Conservation (phyloP, 1,140 invertebrate species). For the Cydia strobilella region DNA sequence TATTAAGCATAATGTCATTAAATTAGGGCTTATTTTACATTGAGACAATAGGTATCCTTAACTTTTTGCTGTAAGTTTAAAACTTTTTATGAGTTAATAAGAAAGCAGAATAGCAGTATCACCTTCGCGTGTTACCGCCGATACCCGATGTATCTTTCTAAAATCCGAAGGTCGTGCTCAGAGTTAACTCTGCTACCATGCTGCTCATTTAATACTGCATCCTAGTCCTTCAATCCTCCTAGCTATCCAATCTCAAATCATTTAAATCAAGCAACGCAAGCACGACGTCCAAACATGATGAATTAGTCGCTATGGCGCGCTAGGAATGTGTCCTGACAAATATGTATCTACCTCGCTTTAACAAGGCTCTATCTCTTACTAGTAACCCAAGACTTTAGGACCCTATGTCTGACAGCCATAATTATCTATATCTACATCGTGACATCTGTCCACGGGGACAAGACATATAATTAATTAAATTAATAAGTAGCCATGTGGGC, state of each 20-base stretch:
- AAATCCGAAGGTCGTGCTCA: no score
- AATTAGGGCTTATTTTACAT: no score
- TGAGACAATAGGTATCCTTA: no score
- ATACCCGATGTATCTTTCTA: no score
- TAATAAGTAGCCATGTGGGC: slow-evolving; percentile 31
- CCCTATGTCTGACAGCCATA: slow-evolving; percentile 48
- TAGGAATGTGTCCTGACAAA: slow-evolving; percentile 26
- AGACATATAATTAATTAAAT: slow-evolving; percentile 51
- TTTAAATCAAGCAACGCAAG: neutral
- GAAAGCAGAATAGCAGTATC: no score
- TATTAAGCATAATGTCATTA: no score
- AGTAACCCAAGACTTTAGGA: neutral
- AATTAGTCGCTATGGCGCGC: slow-evolving; percentile 18
- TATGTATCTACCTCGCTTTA: neutral
- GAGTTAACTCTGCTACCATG: no score
- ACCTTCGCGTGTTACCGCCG: no score
- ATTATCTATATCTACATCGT: slow-evolving; percentile 43
- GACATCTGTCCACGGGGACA: slow-evolving; percentile 48
- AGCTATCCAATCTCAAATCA: neutral
- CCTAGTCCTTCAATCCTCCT: no score
- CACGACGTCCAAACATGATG: slow-evolving; percentile 26
- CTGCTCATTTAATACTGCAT: neutral
- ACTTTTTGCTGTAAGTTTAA: no score
- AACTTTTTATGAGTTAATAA: no score
- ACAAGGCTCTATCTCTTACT: neutral